A percentile compares a stretch with the other conserved stretches of the same genome.
Conservation (phyloP, 2,113 vertebrate genomes). For the Typhlomys cinereus region DNA sequence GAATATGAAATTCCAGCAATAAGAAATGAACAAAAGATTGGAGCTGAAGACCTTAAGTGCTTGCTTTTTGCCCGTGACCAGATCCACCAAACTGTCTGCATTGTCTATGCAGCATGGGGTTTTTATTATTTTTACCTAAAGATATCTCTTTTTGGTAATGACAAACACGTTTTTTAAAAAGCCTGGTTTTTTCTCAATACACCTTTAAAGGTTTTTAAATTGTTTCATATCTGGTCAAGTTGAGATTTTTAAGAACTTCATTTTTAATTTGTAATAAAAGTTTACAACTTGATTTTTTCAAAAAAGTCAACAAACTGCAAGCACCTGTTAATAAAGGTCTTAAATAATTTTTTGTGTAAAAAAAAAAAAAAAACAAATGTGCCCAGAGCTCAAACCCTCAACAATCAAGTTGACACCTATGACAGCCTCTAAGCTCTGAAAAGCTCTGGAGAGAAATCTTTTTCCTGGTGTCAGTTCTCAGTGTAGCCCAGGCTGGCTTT, state of each 20-base stretch:
- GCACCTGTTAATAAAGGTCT: conserved; percentile 94
- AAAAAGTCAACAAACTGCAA: conserved; percentile 90
- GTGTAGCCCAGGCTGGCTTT: not conserved
- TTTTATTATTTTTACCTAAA: no score
- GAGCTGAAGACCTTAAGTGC: no score
- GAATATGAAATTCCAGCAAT: no score
- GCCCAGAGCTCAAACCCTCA: no score
- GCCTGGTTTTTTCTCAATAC: conserved; percentile 99
- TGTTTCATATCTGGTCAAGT: conserved; percentile 99
- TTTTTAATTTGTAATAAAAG: conserved; percentile 96
- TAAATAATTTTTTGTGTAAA: conserved; percentile 86
- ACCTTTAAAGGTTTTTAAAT: conserved; percentile 99
- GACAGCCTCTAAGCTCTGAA: not conserved
- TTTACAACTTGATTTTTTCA: conserved; percentile 91
- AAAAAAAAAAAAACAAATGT: no score
- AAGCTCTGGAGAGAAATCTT: not conserved
- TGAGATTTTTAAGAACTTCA: conserved; percentile 99
- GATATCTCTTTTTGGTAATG: no score
- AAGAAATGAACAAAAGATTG: no score
- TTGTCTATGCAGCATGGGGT: no score
- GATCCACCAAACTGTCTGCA: no score
- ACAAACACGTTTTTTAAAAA: conserved; percentile 99
- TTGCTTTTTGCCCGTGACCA: no score
- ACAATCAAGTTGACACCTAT: no score
- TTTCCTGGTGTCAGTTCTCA: not conserved